Base-by-base conservation (phyloP, 2,888 invertebrate genomes). In the Drosophila prostipennis region DNA sequence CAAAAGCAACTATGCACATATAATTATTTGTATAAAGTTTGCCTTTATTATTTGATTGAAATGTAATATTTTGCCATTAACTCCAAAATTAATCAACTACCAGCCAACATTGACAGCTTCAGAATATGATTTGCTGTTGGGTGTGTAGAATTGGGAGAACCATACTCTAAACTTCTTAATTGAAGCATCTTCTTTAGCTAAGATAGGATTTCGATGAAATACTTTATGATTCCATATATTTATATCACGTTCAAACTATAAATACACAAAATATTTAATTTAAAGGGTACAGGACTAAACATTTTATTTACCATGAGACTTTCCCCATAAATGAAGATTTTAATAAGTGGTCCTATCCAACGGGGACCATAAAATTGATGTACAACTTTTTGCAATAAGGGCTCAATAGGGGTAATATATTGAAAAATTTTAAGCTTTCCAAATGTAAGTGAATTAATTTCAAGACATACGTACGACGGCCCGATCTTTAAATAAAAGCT, bases 171-270 rank as follows among this genome's bases (percentile, higher is more conserved):
- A 97, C 0, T 93, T 93, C n/a, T 94, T 93, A 1, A 98, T 94
- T 0, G 94, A 92, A 6, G 93, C 93, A 90, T 98, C 98, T 59
- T 96, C 95, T 72, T 94, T 94, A 0, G 96, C 95, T 67, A 97
- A 93, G 0, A 95, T 87, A 0, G 98, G 97, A 0, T 94, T 94
- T 37, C 93, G 93, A 0, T 95, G 92, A 90, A 94, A 98, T 10
- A 93, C 93, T 88, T 98, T 98, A 91, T 95, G 95, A 90, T 97
- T 97, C 98, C 98, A 98, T 5, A 98, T 94, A 72, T 93, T 93
- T 0, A 98, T 94, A 90, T 98, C 98, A 0, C 98, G 93, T 90
- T 96, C 95, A 81, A 98, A 95, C 96, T 97, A 92, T 10, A 92
- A 92, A 6, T 26, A n/a, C 34, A 37, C 43, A 49, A 6, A 34